Percentiles rank a stretch among this genome's conserved stretches.
These are phyloP conservation scores for Rhagonycha fulva DNA, from an alignment of 2,888 invertebrate species.

Conservation along the genomic window DNA sequence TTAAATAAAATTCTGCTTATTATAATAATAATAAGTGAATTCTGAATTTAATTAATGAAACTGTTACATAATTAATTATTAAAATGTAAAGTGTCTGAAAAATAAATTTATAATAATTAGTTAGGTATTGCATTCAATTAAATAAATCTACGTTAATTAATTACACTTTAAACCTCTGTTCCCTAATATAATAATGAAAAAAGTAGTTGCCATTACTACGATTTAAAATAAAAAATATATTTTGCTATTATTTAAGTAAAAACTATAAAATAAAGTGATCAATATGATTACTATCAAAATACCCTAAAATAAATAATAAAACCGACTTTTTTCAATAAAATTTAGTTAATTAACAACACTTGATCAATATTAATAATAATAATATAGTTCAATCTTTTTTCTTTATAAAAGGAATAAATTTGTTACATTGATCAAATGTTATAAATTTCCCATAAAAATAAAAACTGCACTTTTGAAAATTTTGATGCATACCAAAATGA, in stretches of 20 bases:
- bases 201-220: neutral
- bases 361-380: neutral
- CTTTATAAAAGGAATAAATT: neutral
- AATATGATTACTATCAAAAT: neutral
- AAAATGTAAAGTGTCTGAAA: neutral
- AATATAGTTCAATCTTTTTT: neutral
- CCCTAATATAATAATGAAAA: neutral
- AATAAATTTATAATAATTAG: neutral
- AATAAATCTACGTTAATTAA: neutral
- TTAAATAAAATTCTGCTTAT: neutral
- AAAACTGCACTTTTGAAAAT: slow-evolving; percentile 25
- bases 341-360: neutral
- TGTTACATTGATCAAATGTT: slow-evolving; percentile 3
- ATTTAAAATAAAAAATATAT: neutral
- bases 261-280: neutral
- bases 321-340: neutral
- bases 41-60: neutral
- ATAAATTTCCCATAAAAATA: slow-evolving; percentile 22
- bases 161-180: neutral
- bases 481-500: slow-evolving; percentile 30
- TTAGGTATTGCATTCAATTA: neutral
- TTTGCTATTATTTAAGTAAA: neutral
- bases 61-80: neutral
- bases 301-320: slow-evolving; percentile 1
- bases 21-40: neutral